Percentiles rank a stretch among this genome's conserved stretches.
phyloP scores from a whole-genome alignment of 2,113 vertebrate species.

The Poecile atricapillus region DNA sequence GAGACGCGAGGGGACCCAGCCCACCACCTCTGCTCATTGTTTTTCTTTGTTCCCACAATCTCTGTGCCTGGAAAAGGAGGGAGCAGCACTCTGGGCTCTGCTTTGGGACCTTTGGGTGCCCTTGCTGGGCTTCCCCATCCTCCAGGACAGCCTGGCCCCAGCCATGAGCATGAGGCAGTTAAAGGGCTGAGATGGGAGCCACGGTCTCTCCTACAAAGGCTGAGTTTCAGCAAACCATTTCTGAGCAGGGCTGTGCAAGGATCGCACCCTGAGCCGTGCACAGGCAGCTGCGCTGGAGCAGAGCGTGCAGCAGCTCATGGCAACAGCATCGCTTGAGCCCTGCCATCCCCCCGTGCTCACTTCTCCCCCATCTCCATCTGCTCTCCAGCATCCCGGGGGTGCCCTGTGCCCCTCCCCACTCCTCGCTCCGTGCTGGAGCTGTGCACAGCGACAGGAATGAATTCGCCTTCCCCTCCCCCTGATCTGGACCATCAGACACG shows the following conservation, averaged over 20 bases:
- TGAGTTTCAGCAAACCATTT: background rate
- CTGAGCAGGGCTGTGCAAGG: background rate
- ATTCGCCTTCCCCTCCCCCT: conserved; percentile 10
- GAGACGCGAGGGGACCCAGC: background rate
- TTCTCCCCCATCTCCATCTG: background rate
- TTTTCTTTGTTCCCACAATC: background rate
- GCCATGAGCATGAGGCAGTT: accelerated
- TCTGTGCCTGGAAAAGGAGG: background rate
- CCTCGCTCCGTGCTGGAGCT: background rate
- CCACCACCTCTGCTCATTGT: background rate
- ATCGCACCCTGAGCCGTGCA: background rate
- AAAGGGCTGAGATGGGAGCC: background rate
- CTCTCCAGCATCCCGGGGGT: background rate
- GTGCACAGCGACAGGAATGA: background rate
- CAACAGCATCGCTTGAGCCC: background rate
- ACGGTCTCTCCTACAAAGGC: accelerated
- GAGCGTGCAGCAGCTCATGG: background rate
- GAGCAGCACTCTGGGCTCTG: background rate
- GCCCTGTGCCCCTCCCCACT: background rate
- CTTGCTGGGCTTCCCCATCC: background rate
- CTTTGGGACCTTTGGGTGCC: background rate
- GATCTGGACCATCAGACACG: background rate
- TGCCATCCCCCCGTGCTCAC: background rate
- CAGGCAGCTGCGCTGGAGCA: background rate
- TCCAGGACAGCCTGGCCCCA: background rate